These are phyloP conservation scores for Xiphophorus couchianus DNA, from an alignment of 2,113 vertebrate species.

Conservation along the genomic window DNA sequence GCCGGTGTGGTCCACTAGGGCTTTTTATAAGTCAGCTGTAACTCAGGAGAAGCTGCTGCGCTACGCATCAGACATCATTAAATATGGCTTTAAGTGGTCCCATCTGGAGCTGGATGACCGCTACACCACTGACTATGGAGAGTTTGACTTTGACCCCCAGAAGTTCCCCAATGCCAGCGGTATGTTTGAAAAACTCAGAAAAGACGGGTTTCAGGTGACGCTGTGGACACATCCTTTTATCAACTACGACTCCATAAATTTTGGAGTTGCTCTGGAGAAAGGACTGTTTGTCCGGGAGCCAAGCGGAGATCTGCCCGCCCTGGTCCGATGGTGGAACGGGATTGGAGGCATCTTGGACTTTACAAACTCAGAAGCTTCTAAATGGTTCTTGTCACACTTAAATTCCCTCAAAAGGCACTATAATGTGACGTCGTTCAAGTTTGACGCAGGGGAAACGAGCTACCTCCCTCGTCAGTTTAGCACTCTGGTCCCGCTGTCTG, in stretches of 20 bases:
- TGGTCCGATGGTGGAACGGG: constrained; percentile 94
- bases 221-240: constrained; percentile 91
- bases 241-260: constrained; percentile 87
- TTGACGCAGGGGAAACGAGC: constrained; percentile 91
- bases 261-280: constrained; percentile 83
- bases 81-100: constrained; percentile 86
- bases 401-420: constrained; percentile 83
- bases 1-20: constrained; percentile 91
- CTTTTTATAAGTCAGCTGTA: constrained; percentile 81
- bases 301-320: constrained; percentile 82
- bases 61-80: constrained; percentile 82
- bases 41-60: constrained; percentile 85
- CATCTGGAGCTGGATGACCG: constrained; percentile 90
- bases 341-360: constrained; percentile 92
- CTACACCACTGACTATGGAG: constrained; percentile 87
- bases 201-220: constrained; percentile 83
- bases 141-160: constrained; percentile 87
- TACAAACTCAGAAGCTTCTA: constrained; percentile 86
- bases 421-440: constrained; percentile 89
- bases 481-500: constrained; percentile 81
- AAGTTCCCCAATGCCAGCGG: constrained; percentile 88
- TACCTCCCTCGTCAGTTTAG: constrained; percentile 91
- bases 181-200: constrained; percentile 85
- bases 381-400: constrained; percentile 89
- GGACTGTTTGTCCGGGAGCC: constrained; percentile 86